A percentile compares a stretch with the other conserved stretches of the same genome.
phyloP scores from a whole-genome alignment of 2,797 vertebrate species.

The Cryptoblepharus egeriae region DNA sequence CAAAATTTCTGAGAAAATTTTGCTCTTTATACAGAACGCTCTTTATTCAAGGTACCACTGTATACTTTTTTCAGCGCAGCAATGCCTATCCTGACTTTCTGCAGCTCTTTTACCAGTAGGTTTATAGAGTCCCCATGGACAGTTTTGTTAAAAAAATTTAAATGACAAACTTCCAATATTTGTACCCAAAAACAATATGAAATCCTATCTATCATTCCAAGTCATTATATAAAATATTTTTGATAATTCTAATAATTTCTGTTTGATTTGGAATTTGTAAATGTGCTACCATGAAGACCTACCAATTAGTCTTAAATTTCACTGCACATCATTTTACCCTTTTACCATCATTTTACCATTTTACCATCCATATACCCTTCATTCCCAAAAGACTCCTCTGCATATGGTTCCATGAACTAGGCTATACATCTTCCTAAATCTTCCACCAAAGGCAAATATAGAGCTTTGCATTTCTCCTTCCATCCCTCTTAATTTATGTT shows the following conservation, averaged over 20 bases:
- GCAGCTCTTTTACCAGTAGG: background rate
- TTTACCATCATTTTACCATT: too few species aligned
- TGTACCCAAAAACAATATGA: background rate
- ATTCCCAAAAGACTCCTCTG: background rate
- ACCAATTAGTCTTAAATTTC: background rate
- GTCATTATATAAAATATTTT: background rate
- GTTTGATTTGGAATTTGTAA: background rate
- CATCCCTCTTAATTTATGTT: background rate
- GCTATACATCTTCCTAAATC: background rate
- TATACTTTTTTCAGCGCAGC: background rate
- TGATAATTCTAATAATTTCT: background rate
- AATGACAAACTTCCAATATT: background rate
- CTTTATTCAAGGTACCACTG: too few species aligned
- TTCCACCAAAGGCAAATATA: background rate
- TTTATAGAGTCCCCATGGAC: background rate
- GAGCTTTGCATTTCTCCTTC: background rate
- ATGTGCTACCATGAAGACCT: background rate
- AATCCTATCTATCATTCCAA: background rate
- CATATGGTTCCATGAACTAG: background rate
- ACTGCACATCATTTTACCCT: background rate
- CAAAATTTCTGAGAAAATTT: too few species aligned
- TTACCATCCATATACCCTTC: too few species aligned
- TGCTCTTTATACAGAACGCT: too few species aligned
- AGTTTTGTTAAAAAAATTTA: background rate
- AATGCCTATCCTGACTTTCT: background rate